These are phyloP conservation scores for Spea multiplicata DNA, from an alignment of 2,113 vertebrate genomes.

Conservation along the genomic window DNA sequence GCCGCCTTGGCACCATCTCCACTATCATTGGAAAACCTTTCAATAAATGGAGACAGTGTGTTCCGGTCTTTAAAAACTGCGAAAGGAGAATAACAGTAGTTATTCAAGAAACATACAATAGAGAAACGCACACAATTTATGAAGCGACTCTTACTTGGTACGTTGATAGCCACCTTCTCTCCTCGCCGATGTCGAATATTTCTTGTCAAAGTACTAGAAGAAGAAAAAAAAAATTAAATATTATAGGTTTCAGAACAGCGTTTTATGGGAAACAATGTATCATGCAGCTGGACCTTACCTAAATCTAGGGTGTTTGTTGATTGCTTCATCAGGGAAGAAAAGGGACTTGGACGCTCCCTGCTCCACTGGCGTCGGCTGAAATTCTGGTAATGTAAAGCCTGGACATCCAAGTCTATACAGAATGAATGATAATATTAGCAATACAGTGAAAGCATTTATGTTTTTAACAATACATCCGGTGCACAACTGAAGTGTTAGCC, in stretches of 20 bases:
- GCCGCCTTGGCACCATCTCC: constrained; percentile 78
- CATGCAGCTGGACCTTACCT: constrained; percentile 65
- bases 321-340: constrained; percentile 95
- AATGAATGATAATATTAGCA: no score
- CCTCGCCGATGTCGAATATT: constrained; percentile 93
- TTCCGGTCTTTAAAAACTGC: constrained; percentile 92
- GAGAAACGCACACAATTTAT: background rate
- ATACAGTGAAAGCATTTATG: no score
- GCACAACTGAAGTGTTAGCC: no score
- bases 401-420: constrained; percentile 84
- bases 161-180: constrained; percentile 95
- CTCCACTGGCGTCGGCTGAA: constrained; percentile 81
- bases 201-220: constrained; percentile 86
- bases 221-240: background rate
- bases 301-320: constrained; percentile 92
- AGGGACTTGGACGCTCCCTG: constrained; percentile 88
- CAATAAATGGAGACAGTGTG: constrained; percentile 84
- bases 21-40: constrained; percentile 84
- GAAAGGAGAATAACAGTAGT: constrained; percentile 38
- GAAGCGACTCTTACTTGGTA: constrained; percentile 82
- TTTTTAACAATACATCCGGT: no score
- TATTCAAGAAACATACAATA: background rate
- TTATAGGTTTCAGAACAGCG: background rate
- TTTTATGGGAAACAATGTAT: no score
- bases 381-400: constrained; percentile 86